Conservation (phyloP, 2,888 invertebrate species). For the Globia sparganii region DNA sequence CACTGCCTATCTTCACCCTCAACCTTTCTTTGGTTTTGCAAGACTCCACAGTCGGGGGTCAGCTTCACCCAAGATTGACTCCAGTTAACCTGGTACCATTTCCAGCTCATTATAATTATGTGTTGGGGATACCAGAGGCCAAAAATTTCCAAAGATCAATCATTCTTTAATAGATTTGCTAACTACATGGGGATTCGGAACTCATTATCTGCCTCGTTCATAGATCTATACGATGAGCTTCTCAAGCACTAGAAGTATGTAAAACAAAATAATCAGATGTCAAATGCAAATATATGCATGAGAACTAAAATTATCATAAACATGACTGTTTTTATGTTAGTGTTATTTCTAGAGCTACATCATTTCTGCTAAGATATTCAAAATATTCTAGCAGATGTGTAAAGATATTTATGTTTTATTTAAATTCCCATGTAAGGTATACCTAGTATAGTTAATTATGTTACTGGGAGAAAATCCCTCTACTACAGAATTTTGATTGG, state of each 20-base stretch:
- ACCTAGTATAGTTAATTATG: background rate
- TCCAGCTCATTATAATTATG: background rate
- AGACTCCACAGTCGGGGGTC: too few relatives aligned
- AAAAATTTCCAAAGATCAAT: background rate
- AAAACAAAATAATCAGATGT: slow-evolving; percentile 28
- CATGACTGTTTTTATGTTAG: slow-evolving; percentile 22
- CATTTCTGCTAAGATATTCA: slow-evolving; percentile 23
- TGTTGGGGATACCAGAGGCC: background rate
- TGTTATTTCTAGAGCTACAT: slow-evolving; percentile 24
- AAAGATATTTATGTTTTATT: slow-evolving; percentile 24
- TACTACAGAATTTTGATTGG: background rate
- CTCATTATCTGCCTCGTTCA: background rate
- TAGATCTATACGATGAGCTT: background rate
- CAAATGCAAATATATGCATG: slow-evolving; percentile 37
- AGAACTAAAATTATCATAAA: slow-evolving; percentile 40
- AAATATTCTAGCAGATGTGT: slow-evolving; percentile 13
- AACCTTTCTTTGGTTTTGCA: too few relatives aligned
- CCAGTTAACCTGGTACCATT: background rate
- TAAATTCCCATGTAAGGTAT: background rate
- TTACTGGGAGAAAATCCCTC: background rate
- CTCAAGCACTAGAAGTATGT: background rate
- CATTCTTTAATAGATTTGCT: background rate
- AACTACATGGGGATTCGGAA: background rate
- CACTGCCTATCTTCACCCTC: background rate
- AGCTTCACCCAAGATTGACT: background rate